Base-by-base conservation (phyloP, 2,888 invertebrate species). In the Byasa hedistus region DNA sequence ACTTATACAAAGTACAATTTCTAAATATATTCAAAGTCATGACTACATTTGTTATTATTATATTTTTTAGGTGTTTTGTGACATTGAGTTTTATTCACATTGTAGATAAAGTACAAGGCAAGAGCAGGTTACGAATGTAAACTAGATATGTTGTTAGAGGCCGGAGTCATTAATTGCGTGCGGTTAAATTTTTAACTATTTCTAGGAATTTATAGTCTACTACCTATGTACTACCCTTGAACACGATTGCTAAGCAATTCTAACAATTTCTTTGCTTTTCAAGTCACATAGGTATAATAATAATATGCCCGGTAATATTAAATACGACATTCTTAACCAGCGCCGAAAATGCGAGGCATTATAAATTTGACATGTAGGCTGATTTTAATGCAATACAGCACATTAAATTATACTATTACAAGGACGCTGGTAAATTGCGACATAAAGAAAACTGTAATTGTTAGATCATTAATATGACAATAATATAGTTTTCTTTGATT, bases 71-170 rank as follows among this genome's bases (percentile, higher is more conserved):
- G 15, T 5, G n/a, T 19, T n/a, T 51, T 48, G 5, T 44, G 24
- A 48, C 52, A 57, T 57, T 56, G 12, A 39, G 57, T 54, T 64
- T 39, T 62, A 62, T 52, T 52, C 21, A 64, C 19, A 23, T 52
- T 52, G 52, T 64, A 63, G 48, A 54, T 61, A 61, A 52, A 27
- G 52, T 54, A 54, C 24, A 58, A 57, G 51, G 57, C 52, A 63
- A 57, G 17, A 36, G 32, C 39, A 52, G 51, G 22, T 52, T 52
- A 21, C 52, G 8, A 22, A 22, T 21, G 8, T 52, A 21, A 22
- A 52, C 4, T 52, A 19, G 21, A 21, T 19, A 5, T 52, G 52
- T 52, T 52, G 8, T 21, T 52, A 52, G 19, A 10, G n/a, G 21
- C 21, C 21, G 52, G 27, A n/a, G 32, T 22, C 32, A 52, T 52